Conservation (phyloP, 2,797 vertebrate species). For the Chromobotia macracanthus region DNA sequence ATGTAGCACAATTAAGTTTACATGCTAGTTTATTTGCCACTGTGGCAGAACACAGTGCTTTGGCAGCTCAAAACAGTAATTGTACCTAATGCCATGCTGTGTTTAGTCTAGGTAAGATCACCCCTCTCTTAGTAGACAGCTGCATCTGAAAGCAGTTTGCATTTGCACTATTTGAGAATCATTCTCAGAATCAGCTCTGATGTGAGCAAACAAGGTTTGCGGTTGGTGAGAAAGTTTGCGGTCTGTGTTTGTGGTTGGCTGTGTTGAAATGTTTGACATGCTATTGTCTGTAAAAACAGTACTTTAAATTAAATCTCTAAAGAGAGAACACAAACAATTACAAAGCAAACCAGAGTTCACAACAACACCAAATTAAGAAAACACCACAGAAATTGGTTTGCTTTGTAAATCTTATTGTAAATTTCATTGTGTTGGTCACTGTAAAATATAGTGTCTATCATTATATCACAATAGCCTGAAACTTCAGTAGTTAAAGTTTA, state of each 20-base stretch:
- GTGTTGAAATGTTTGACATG: too few species aligned
- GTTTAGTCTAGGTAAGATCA: conserved; percentile 18
- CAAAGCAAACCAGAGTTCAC: not conserved
- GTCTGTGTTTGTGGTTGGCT: too few species aligned
- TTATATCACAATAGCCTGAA: not conserved
- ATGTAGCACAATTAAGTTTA: not conserved
- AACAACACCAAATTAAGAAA: not conserved
- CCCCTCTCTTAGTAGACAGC: not conserved
- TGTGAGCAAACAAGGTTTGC: too few species aligned
- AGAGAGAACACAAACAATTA: too few species aligned
- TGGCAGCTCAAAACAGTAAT: not conserved
- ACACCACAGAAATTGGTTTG: not conserved
- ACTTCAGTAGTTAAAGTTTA: not conserved
- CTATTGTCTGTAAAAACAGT: too few species aligned
- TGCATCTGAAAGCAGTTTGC: conserved; percentile 19
- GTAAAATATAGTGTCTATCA: not conserved
- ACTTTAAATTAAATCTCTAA: too few species aligned
- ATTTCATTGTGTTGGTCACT: not conserved
- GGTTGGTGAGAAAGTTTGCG: too few species aligned
- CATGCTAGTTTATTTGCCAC: not conserved
- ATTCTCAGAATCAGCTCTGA: not conserved
- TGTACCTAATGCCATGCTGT: not conserved
- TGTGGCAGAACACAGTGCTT: not conserved
- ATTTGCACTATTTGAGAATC: conserved; percentile 12
- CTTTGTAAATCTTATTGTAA: not conserved